Conservation (phyloP, 2,797 vertebrate species). For the Cyclura pinguis region DNA sequence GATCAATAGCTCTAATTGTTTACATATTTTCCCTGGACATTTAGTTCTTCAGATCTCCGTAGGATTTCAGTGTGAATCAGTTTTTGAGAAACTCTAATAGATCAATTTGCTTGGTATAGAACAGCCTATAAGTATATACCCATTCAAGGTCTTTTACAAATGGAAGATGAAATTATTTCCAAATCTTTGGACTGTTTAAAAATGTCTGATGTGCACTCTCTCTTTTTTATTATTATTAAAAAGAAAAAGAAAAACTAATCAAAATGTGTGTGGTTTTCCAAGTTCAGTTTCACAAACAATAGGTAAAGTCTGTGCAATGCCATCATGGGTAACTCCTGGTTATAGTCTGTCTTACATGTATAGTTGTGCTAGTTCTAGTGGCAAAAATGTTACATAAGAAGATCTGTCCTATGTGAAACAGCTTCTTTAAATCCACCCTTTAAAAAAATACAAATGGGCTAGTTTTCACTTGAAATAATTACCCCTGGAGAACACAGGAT, state of each 20-base stretch:
- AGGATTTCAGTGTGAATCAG: too few relatives aligned
- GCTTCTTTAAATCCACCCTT: not conserved
- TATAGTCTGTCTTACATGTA: not conserved
- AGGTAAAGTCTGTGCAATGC: too few relatives aligned
- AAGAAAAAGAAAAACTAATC: not conserved
- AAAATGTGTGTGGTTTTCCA: not conserved
- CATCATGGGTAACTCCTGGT: not conserved
- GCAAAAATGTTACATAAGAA: conserved; percentile 13
- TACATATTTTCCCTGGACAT: too few relatives aligned
- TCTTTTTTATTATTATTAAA: too few relatives aligned
- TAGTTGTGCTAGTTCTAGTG: not conserved
- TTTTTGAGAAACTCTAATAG: too few relatives aligned
- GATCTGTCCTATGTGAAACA: not conserved
- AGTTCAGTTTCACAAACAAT: not conserved
- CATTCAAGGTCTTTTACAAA: not conserved
- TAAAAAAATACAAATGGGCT: not conserved
- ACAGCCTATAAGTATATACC: not conserved
- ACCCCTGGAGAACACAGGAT: not conserved
- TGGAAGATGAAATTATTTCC: not conserved
- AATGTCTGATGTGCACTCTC: not conserved
- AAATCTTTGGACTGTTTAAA: not conserved
- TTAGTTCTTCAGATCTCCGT: too few relatives aligned
- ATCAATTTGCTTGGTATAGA: too few relatives aligned
- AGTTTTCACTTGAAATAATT: not conserved
- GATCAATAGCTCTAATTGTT: too few relatives aligned